Evolutionary conservation across 1,140 invertebrate genomes (phyloP).

Genomic region (Apis laboriosa): DNA sequence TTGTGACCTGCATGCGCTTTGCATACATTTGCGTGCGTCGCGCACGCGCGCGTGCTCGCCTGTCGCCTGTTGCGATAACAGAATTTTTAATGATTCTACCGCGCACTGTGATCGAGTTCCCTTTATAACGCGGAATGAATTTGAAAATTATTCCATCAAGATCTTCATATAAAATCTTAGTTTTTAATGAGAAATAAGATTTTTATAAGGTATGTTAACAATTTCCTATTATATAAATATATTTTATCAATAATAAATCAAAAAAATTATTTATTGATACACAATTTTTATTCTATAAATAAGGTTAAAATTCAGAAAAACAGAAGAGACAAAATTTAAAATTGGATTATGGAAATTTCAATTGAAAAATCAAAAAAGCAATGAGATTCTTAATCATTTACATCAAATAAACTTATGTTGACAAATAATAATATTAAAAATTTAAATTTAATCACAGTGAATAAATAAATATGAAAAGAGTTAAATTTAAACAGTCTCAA

Average conservation of each 20-base stretch:
- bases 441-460: no score
- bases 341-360: no score
- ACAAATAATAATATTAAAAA: no score
- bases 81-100: background rate
- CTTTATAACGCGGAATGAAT: background rate
- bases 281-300: background rate
- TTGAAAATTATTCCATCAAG: background rate
- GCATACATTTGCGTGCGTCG: conserved; percentile 30
- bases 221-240: background rate
- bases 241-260: background rate
- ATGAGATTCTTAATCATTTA: no score
- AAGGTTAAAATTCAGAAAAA: background rate
- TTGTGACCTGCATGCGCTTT: conserved; percentile 29
- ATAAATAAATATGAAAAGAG: no score
- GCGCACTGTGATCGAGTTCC: background rate
- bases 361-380: no score
- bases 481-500: no score
- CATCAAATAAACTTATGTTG: no score
- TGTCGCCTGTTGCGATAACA: conserved; percentile 6
- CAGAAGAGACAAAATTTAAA: no score
- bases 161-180: background rate
- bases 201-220: background rate
- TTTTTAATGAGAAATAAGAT: background rate
- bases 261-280: background rate
- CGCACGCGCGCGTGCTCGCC: background rate